Percentiles rank a stretch among this genome's conserved stretches.
Conservation (phyloP, 2,888 invertebrate genomes). For the Drosophila subquinaria region DNA sequence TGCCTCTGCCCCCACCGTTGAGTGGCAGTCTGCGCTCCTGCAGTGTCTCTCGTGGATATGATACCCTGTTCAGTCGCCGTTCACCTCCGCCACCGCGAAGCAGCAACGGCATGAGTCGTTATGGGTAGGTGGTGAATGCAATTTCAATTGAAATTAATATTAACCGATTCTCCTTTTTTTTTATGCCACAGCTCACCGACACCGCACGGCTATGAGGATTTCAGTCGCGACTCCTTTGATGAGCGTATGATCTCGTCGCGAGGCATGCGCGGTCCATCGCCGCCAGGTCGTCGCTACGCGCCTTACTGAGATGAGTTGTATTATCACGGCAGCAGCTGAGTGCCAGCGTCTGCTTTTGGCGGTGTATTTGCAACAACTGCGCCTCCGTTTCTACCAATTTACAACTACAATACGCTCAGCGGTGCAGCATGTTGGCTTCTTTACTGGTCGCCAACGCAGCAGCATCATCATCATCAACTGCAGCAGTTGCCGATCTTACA, state of each 20-base stretch:
- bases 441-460: constrained; percentile 53
- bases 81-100: constrained; percentile 88
- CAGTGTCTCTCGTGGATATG: constrained; percentile 88
- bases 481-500: constrained; percentile 57
- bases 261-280: constrained; percentile 92
- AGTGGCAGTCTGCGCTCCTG: constrained; percentile 86
- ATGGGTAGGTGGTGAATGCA: constrained; percentile 78
- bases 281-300: constrained; percentile 94
- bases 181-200: constrained; percentile 65
- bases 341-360: constrained; percentile 38
- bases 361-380: constrained; percentile 47
- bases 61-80: constrained; percentile 93
- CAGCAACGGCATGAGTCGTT: constrained; percentile 85
- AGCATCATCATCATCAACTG: constrained; percentile 29
- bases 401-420: constrained; percentile 30
- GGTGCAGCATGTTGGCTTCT: constrained; percentile 55
- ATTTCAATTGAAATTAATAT: neutral
- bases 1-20: constrained; percentile 91
- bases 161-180: neutral
- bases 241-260: constrained; percentile 88
- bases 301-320: constrained; percentile 89
- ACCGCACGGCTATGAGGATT: constrained; percentile 92
- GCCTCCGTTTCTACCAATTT: constrained; percentile 39
- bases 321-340: constrained; percentile 76
- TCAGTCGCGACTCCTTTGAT: constrained; percentile 94